phyloP scores from a whole-genome alignment of 2,113 vertebrate genomes.

The Nesogale talazaci region DNA sequence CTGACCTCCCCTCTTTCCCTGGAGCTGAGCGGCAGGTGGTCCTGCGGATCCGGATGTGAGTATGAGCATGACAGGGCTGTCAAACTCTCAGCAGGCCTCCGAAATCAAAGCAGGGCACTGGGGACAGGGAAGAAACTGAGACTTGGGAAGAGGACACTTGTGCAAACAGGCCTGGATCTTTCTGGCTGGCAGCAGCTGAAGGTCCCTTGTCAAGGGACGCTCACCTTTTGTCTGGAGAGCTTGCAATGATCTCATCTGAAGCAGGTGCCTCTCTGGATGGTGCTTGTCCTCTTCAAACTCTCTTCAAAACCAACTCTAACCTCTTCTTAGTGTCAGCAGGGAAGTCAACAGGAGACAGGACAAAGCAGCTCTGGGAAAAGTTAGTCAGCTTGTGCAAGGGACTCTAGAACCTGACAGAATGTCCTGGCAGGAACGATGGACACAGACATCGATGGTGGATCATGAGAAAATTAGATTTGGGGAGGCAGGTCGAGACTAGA shows the following conservation, averaged over 20 bases:
- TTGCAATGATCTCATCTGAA: neutral
- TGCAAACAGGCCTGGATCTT: neutral
- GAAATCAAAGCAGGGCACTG: neutral
- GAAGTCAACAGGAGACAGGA: neutral
- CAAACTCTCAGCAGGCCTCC: neutral
- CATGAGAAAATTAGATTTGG: neutral
- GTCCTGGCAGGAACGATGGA: neutral
- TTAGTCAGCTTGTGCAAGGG: neutral
- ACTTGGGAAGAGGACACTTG: neutral
- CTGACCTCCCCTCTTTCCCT: neutral
- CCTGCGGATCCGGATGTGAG: neutral
- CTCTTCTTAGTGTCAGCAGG: neutral
- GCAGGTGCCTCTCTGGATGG: neutral
- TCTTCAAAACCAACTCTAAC: neutral
- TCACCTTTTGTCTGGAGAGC: neutral
- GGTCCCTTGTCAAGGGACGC: neutral
- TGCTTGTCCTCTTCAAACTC: neutral
- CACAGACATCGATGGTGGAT: neutral
- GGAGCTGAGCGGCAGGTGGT: neutral
- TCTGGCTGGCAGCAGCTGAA: neutral
- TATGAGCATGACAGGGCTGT: neutral
- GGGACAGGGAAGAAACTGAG: neutral
- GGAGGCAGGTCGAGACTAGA: neutral
- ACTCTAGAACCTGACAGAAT: neutral
- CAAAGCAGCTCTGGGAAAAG: neutral